Evolutionary conservation across 2,888 invertebrate species (phyloP).

Genomic region (Microchrysa polita): DNA sequence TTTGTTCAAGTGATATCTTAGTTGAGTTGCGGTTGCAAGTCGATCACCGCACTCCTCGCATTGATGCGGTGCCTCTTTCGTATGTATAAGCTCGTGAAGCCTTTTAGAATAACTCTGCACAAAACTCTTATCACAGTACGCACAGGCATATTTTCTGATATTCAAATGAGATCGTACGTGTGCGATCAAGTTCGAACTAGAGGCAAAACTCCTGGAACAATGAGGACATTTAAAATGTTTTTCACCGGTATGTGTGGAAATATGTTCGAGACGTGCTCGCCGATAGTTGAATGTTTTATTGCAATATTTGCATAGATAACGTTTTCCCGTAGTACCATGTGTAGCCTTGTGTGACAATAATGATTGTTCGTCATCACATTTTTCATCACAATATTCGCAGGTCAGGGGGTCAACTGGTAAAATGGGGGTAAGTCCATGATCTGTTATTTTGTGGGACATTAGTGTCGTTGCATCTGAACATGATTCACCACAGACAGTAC

Average conservation of each 20-base stretch:
- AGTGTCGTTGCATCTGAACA: background rate
- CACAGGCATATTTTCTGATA: conserved; percentile 47
- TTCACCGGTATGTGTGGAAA: conserved; percentile 31
- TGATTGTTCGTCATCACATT: background rate
- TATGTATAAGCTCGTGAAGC: conserved; percentile 49
- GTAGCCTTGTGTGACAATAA: conserved; percentile 26
- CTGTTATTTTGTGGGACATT: too few species aligned
- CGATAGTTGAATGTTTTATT: background rate
- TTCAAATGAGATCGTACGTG: conserved; percentile 50
- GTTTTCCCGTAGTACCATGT: too few species aligned
- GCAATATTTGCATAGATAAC: too few species aligned
- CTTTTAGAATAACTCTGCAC: conserved; percentile 47
- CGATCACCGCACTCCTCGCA: conserved; percentile 50
- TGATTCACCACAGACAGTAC: conserved; percentile 57
- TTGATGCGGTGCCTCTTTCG: conserved; percentile 51
- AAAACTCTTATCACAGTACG: conserved; percentile 50
- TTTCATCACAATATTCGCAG: conserved; percentile 5
- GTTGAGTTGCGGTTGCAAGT: conserved; percentile 45
- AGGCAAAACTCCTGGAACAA: conserved; percentile 50
- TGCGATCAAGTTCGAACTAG: conserved; percentile 48
- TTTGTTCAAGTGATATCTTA: conserved; percentile 49
- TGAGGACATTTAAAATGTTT: conserved; percentile 50
- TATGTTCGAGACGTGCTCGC: background rate
- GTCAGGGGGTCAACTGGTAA: too few species aligned
- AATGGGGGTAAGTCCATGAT: too few species aligned